A percentile compares a stretch with the other conserved stretches of the same genome.
These are phyloP conservation scores for Bubo scandiacus DNA, from an alignment of 2,113 vertebrate genomes.

Conservation along the genomic window DNA sequence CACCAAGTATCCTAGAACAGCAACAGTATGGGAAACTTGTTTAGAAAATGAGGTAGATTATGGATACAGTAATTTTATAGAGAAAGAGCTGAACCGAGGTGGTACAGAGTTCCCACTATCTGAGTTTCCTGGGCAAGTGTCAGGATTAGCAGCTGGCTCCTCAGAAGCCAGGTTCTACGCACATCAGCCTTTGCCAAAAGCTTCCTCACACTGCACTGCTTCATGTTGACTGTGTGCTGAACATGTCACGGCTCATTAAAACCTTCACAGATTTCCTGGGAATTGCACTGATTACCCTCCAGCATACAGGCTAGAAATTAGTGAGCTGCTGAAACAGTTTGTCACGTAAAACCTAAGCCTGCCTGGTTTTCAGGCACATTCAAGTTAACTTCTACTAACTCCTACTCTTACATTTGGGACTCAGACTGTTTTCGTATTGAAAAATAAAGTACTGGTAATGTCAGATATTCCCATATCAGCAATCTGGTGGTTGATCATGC, in stretches of 20 bases:
- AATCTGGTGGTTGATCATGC: background rate
- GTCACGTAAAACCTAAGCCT: background rate
- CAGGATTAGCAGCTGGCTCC: conserved; percentile 17
- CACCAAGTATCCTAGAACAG: background rate
- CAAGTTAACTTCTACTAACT: background rate
- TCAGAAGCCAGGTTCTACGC: background rate
- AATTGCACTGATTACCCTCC: conserved; percentile 58
- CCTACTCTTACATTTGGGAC: background rate
- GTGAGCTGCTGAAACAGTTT: conserved; percentile 10
- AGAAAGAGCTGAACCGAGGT: background rate
- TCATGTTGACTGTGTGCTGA: background rate
- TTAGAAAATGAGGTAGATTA: background rate
- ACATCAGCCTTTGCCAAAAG: conserved; percentile 10
- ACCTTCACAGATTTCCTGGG: conserved; percentile 24
- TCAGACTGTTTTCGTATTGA: background rate
- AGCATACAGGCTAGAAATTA: conserved; percentile 41
- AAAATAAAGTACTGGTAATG: background rate
- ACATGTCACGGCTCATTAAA: conserved; percentile 55
- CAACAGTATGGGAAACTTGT: background rate
- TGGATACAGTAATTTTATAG: background rate
- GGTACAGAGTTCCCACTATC: background rate
- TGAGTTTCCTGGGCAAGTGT: background rate
- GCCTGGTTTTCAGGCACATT: background rate
- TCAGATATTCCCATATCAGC: background rate
- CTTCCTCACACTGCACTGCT: background rate